A percentile compares a stretch with the other conserved stretches of the same genome.
Conservation (phyloP, 2,888 invertebrate genomes). For the Empis stercorea region DNA sequence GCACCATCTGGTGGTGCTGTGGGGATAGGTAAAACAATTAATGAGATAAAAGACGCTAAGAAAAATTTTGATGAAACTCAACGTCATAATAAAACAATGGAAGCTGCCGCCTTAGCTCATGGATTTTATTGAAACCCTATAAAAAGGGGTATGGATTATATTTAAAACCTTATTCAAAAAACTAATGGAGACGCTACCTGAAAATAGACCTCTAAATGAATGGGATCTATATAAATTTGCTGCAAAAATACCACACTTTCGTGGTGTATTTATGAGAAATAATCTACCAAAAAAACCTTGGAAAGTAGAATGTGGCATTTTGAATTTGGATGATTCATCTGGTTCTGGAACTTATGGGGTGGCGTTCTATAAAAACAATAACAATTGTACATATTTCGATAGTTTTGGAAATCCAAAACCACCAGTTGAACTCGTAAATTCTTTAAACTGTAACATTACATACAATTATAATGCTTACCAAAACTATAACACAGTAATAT, state of each 20-base stretch:
- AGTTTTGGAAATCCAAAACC: constrained; percentile 22
- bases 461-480: constrained; percentile 20
- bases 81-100: constrained; percentile 25
- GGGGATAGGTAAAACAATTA: constrained; percentile 24
- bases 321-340: no score
- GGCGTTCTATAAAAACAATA: no score
- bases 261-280: constrained; percentile 22
- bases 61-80: constrained; percentile 19
- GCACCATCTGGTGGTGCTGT: constrained; percentile 25
- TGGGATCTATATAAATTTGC: no score
- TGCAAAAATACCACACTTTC: constrained; percentile 12
- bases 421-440: constrained; percentile 18
- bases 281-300: constrained; percentile 13
- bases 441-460: constrained; percentile 11
- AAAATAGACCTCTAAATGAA: not conserved
- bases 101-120: constrained; percentile 20
- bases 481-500: constrained; percentile 16
- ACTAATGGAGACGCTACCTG: not conserved
- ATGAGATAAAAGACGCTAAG: constrained; percentile 17
- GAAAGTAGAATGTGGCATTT: not conserved
- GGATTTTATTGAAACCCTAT: constrained; percentile 21
- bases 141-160: constrained; percentile 17
- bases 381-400: no score
- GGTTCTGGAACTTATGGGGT: no score
- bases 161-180: constrained; percentile 13